Conservation (phyloP, 2,113 vertebrate species). For the Bolborhynchus lineola region DNA sequence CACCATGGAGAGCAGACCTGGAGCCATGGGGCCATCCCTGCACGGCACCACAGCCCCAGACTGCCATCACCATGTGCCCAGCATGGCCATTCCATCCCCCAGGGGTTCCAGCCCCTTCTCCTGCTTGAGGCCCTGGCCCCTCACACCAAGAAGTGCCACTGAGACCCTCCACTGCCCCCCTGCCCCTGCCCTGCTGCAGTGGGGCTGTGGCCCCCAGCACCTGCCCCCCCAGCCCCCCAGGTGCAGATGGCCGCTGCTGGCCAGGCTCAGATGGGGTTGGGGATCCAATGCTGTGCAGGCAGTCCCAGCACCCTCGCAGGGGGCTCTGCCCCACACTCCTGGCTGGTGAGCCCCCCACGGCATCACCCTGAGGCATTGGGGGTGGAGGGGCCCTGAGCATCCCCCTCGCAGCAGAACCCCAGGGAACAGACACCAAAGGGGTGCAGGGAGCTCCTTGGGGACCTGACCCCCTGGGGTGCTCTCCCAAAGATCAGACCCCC, state of each 20-base stretch:
- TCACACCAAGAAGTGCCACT: neutral
- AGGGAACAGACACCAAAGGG: neutral
- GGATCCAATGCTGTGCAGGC: neutral
- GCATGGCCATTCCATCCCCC: neutral
- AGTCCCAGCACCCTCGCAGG: too few species aligned
- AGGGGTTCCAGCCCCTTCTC: neutral
- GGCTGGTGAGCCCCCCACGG: neutral
- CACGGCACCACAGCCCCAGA: neutral
- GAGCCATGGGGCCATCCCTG: neutral
- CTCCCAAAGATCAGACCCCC: neutral
- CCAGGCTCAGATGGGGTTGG: neutral
- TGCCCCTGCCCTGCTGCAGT: neutral
- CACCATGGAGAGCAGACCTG: neutral
- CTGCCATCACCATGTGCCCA: neutral
- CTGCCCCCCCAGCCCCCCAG: neutral
- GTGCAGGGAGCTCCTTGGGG: neutral
- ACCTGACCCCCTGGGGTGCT: neutral
- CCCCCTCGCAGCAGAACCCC: neutral
- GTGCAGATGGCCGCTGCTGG: neutral
- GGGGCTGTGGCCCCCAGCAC: neutral
- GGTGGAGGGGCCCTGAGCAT: too few species aligned
- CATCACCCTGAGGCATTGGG: neutral
- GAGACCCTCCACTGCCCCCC: neutral
- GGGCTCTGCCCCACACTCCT: neutral
- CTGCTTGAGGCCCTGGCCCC: neutral